Base-by-base conservation (phyloP, 2,888 invertebrate genomes). In the Lasioglossum vierecki region DNA sequence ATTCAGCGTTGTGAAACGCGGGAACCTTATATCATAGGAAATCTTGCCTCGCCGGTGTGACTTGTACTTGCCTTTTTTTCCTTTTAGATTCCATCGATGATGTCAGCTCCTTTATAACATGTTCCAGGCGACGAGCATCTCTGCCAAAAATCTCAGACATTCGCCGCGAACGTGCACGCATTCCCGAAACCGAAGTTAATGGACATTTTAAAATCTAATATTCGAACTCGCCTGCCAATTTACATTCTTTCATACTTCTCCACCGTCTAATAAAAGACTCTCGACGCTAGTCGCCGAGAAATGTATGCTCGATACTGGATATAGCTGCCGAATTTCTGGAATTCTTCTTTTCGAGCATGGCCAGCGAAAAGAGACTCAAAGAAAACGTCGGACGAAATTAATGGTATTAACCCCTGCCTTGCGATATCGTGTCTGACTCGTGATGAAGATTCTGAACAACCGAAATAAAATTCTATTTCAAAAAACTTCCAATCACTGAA, bases 1-100 rank as follows among this genome's bases (percentile, higher is more conserved):
- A 82, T 66, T 79, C 87, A 79, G 60, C 79, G 82, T 89, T 88
- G 68, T 76, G 57, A 79, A 60, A 75, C 46, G 72, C 66, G 70
- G 63, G 39, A 72, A 74, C 73, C 82, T 85, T 75, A 77, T 82
- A 83, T 84, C 84, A 49, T 26, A 76, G 57, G 39, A 63, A 60
- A 81, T 80, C 76, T 71, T 72, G 72, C 35, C 46, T 68, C 46
- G 22, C 57, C 63, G 53, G 73, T 46, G 73, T 77, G 85, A 85
- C 80, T 71, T 57, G 75, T 70, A 11, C 26, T 26, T 60, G 44
- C 53, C 77, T 22, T 8, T 53, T 82, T 79, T 82, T 35, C 35
- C 3, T 35, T 84, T 88, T 76, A 68, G 70, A 60, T 70, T n/a
- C 41, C 53, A 11, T 3, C 66, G 60, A 41, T 88, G 86, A 89